Conservation (phyloP, 2,888 invertebrate genomes). For the Cephalotes varians region DNA sequence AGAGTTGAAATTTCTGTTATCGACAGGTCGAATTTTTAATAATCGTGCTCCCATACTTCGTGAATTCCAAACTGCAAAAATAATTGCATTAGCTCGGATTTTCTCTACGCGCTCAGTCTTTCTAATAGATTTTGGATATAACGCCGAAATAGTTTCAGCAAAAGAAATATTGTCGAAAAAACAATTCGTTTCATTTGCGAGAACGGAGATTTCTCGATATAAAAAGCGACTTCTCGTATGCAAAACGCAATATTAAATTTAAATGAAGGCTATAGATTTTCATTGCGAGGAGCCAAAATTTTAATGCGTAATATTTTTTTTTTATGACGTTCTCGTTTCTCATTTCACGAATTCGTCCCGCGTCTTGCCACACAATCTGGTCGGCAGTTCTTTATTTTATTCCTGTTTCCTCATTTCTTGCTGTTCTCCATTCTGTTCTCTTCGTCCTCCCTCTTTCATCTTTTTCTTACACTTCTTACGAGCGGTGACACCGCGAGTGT, state of each 20-base stretch:
- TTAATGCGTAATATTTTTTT: neutral
- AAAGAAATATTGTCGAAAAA: conserved; percentile 1
- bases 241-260: conserved; percentile 1
- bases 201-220: neutral
- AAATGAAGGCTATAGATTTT: neutral
- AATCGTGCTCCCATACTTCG: conserved; percentile 40
- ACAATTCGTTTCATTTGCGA: conserved; percentile 7
- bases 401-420: neutral
- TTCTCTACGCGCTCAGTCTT: neutral
- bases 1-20: conserved; percentile 50
- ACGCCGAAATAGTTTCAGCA: neutral
- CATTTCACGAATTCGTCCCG: neutral
- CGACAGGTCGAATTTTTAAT: conserved; percentile 53
- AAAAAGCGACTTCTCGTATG: neutral
- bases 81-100: conserved; percentile 46
- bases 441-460: neutral
- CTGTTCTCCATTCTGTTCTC: neutral
- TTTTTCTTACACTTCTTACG: conserved; percentile 37
- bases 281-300: neutral
- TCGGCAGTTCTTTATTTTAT: neutral
- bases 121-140: neutral
- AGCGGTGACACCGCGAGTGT: conserved; percentile 41
- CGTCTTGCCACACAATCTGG: neutral
- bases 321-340: conserved; percentile 1
- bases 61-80: conserved; percentile 42